Percentiles rank a stretch among this genome's conserved stretches.
These are phyloP conservation scores for Drosophila anomalata DNA, from an alignment of 2,888 invertebrate genomes.

Conservation along the genomic window DNA sequence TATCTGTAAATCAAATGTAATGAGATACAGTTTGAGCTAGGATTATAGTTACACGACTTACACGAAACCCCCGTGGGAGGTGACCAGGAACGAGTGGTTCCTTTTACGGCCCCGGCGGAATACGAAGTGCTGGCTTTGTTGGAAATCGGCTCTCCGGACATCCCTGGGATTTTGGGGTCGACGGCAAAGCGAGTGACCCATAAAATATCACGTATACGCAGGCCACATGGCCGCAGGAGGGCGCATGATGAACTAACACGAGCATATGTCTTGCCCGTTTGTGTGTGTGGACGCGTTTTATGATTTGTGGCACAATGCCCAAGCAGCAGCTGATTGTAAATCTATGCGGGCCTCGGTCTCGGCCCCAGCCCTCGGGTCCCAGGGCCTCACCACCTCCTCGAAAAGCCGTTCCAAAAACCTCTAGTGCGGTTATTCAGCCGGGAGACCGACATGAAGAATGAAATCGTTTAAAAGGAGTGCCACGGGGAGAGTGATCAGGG, in stretches of 20 bases:
- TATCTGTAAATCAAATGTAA: constrained; percentile 62
- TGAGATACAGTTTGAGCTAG: constrained; percentile 43
- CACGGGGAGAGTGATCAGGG: not conserved
- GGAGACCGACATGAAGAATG: constrained; percentile 7
- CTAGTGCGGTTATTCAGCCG: constrained; percentile 50
- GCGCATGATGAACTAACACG: constrained; percentile 38
- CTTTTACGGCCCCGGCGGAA: constrained; percentile 48
- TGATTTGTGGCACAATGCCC: constrained; percentile 72
- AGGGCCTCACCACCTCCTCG: not conserved
- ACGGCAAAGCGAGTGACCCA: constrained; percentile 66
- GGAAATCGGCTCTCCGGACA: constrained; percentile 24
- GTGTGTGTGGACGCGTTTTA: constrained; percentile 63
- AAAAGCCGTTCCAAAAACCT: constrained; percentile 19
- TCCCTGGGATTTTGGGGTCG: constrained; percentile 48
- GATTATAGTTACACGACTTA: constrained; percentile 38
- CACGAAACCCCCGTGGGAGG: constrained; percentile 6
- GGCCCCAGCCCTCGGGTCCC: not conserved
- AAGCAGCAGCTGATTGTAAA: constrained; percentile 67
- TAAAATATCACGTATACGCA: constrained; percentile 75
- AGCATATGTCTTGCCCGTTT: constrained; percentile 24
- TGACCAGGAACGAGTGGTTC: constrained; percentile 7
- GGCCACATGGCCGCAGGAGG: constrained; percentile 45
- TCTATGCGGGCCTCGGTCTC: constrained; percentile 65
- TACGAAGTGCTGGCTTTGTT: constrained; percentile 30
- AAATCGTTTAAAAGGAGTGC: constrained; percentile 31